Evolutionary conservation across 2,888 invertebrate species (phyloP).

Genomic region (Ophion ventricosus): DNA sequence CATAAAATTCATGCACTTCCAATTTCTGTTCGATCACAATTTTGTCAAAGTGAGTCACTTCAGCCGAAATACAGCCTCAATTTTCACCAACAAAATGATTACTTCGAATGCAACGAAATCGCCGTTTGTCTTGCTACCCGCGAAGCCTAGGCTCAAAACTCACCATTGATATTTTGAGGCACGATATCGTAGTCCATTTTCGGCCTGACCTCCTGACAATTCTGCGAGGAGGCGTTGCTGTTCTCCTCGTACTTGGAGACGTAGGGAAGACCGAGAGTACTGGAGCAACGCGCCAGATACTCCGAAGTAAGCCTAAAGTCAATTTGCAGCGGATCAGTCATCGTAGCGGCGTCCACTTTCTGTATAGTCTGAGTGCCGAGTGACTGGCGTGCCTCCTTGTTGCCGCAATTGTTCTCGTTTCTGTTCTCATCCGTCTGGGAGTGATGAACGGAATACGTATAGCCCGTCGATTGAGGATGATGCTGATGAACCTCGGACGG

Average conservation of each 20-base stretch:
- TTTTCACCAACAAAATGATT: no score
- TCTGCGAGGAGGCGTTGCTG: slow-evolving; percentile 74
- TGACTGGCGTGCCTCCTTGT: slow-evolving; percentile 78
- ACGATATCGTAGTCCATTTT: slow-evolving; percentile 79
- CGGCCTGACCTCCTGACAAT: slow-evolving; percentile 74
- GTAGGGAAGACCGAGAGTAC: slow-evolving; percentile 78
- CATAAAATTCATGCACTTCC: no score
- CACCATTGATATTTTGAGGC: slow-evolving; percentile 80
- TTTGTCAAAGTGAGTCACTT: no score
- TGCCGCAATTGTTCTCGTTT: slow-evolving; percentile 79
- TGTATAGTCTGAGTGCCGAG: slow-evolving; percentile 79
- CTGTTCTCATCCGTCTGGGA: slow-evolving; percentile 79
- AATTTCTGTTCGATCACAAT: no score
- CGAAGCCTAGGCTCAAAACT: neutral
- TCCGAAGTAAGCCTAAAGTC: slow-evolving; percentile 81
- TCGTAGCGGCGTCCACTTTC: slow-evolving; percentile 81
- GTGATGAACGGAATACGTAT: slow-evolving; percentile 73
- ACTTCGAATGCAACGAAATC: no score
- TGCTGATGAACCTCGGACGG: slow-evolving; percentile 74
- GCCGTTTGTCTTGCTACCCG: no score
- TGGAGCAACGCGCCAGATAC: slow-evolving; percentile 80
- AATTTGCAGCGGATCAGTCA: slow-evolving; percentile 81
- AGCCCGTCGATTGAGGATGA: slow-evolving; percentile 72
- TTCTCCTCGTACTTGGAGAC: slow-evolving; percentile 78
- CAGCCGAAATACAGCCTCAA: no score